Base-by-base conservation (phyloP, 2,797 vertebrate genomes). In the Sebastes umbrosus region DNA sequence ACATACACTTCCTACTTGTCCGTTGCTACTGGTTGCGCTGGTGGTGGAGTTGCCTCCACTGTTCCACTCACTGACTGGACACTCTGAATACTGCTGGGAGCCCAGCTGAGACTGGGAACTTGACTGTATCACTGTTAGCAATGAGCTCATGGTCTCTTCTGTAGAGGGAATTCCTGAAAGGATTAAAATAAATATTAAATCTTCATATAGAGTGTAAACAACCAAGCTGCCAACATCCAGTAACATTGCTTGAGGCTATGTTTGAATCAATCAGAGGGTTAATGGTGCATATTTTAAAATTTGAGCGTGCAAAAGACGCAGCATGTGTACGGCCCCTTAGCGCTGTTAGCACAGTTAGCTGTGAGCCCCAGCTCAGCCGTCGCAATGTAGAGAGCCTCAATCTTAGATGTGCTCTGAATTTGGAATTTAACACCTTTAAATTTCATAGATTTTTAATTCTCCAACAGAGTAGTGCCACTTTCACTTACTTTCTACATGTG, bases 401-500 rank as follows among this genome's bases (percentile, higher is more conserved):
- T 54, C 20, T 22, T 22, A 11, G 50, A 54, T 22, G 9, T 54
- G 50, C 20, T 54, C 50, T n/a, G 50, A 54, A 54, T 54, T 54
- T 54, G 50, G 0, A 54, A 54, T 54, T 54, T 11, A 54, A 8
- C 50, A 54, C 4, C 50, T 54, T 54, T 54, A 20, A 20, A 31
- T 11, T 20, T n/a, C 20, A n/a, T 11, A 29, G 31, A 34, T 34
- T n/a, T 7, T 0, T 7, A 13, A 63, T 63, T 13, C 58, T 60
- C 18, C n/a, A 24, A 24, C 54, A 12, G 16, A 60, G 39, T 29
- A 66, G 9, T 20, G 64, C 0, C 3, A 58, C 18, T 1, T 68
- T 18, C 4, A 87, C 97, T 97, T 95, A 99, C 98, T 95, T 94
- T 98, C 97, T 70, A 97, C 95, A 12, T 99, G 98, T 75, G 97